phyloP scores from a whole-genome alignment of 2,797 vertebrate species.

The Alfaro cultratus region DNA sequence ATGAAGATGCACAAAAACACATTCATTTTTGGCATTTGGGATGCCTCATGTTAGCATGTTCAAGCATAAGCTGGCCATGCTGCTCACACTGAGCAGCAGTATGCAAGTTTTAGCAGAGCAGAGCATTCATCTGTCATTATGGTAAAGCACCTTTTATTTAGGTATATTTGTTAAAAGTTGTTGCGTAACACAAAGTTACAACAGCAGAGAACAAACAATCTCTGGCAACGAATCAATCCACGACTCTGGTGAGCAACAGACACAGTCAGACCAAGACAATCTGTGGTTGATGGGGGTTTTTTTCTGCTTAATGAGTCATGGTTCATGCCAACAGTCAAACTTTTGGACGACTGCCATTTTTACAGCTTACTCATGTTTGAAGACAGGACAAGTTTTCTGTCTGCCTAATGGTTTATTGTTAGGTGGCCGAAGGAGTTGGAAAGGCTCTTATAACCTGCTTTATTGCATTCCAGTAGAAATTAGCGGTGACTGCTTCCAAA shows the following conservation, averaged over 20 bases:
- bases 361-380: slow-evolving; percentile 9
- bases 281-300: slow-evolving; percentile 23
- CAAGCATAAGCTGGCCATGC: neutral
- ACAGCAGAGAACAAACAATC: neutral
- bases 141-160: neutral
- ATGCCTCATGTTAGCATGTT: neutral
- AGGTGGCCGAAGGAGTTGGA: no score
- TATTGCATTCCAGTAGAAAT: neutral
- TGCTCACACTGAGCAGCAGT: neutral
- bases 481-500: neutral
- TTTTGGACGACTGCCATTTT: slow-evolving; percentile 20
- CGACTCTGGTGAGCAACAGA: slow-evolving; percentile 11
- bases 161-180: neutral
- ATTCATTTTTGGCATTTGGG: neutral
- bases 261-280: slow-evolving; percentile 35
- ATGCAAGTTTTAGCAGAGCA: neutral
- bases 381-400: neutral
- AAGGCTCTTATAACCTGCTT: slow-evolving; percentile 1
- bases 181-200: neutral
- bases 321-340: slow-evolving; percentile 3
- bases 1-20: neutral
- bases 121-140: neutral
- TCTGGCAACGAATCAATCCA: neutral
- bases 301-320: slow-evolving; percentile 40
- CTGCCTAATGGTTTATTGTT: neutral